These are phyloP conservation scores for Fistularia commersonii DNA, from an alignment of 2,797 vertebrate genomes.

Conservation along the genomic window DNA sequence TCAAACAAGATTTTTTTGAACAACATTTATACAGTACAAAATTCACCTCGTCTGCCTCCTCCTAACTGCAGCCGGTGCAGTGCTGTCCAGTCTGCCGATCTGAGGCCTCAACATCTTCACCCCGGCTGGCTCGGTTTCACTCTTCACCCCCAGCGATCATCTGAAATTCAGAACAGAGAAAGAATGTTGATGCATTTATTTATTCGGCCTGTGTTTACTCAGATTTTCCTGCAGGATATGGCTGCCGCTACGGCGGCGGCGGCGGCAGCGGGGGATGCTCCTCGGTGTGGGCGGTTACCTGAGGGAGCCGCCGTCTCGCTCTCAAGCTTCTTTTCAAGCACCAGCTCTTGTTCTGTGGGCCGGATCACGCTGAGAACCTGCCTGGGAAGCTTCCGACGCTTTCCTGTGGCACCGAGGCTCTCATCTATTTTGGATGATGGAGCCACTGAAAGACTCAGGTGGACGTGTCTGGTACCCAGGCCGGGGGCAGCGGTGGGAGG, in stretches of 20 bases:
- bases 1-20: no score
- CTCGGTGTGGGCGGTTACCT: slow-evolving; percentile 32
- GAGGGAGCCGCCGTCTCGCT: slow-evolving; percentile 22
- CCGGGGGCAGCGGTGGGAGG: no score
- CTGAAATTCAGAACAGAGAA: slow-evolving; percentile 24
- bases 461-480: no score
- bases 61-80: no score
- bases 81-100: no score
- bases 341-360: slow-evolving; percentile 18
- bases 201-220: slow-evolving; percentile 40
- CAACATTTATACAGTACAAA: no score
- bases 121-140: background rate
- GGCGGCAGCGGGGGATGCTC: slow-evolving; percentile 7
- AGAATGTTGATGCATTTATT: slow-evolving; percentile 35
- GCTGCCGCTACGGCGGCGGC: background rate
- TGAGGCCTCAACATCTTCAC: no score
- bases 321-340: slow-evolving; percentile 17
- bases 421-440: slow-evolving; percentile 60
- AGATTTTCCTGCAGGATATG: slow-evolving; percentile 32
- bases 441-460: slow-evolving; percentile 40
- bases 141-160: slow-evolving; percentile 21
- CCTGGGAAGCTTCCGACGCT: slow-evolving; percentile 27
- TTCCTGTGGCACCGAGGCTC: slow-evolving; percentile 54
- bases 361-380: slow-evolving; percentile 35
- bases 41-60: no score